Conservation (phyloP, 23 tunicate genomes). For the Aplidium turbinatum region DNA sequence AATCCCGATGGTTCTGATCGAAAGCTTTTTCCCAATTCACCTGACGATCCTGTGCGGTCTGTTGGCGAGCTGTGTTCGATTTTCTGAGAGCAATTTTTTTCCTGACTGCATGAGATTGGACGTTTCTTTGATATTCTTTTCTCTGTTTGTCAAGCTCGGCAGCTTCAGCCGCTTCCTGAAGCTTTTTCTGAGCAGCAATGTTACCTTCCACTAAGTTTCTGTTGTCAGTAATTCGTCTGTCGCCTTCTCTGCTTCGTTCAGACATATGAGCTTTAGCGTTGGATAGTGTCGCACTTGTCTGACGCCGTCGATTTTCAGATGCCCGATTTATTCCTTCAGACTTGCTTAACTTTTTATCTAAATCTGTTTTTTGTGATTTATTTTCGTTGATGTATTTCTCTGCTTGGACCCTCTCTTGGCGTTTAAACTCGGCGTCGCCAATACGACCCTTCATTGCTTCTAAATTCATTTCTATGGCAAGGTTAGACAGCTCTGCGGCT, state of each 20-base stretch:
- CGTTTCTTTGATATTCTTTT: constrained; percentile 83
- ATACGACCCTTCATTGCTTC: constrained; percentile 74
- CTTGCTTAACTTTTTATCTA: constrained; percentile 71
- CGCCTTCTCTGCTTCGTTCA: constrained; percentile 85
- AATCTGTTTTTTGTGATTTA: constrained; percentile 56
- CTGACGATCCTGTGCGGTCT: constrained; percentile 44
- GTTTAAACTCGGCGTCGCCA: constrained; percentile 61
- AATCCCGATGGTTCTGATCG: constrained; percentile 73
- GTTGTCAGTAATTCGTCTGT: constrained; percentile 84
- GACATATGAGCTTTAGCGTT: constrained; percentile 63
- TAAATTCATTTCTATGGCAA: constrained; percentile 77
- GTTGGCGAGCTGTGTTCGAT: constrained; percentile 58
- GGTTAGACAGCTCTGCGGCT: constrained; percentile 69
- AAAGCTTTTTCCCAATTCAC: constrained; percentile 79
- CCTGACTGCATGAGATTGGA: constrained; percentile 74
- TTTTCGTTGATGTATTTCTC: constrained; percentile 70
- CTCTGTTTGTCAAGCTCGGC: constrained; percentile 73
- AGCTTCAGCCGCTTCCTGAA: constrained; percentile 88
- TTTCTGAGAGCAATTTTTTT: constrained; percentile 63
- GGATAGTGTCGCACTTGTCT: constrained; percentile 61
- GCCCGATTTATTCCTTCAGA: constrained; percentile 77
- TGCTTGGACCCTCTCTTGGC: constrained; percentile 77
- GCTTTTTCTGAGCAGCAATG: constrained; percentile 86
- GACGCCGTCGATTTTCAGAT: constrained; percentile 78
- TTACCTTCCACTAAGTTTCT: constrained; percentile 72